Evolutionary conservation across 2,888 invertebrate species (phyloP).

Genomic region (Leptopilina drosophilae): DNA sequence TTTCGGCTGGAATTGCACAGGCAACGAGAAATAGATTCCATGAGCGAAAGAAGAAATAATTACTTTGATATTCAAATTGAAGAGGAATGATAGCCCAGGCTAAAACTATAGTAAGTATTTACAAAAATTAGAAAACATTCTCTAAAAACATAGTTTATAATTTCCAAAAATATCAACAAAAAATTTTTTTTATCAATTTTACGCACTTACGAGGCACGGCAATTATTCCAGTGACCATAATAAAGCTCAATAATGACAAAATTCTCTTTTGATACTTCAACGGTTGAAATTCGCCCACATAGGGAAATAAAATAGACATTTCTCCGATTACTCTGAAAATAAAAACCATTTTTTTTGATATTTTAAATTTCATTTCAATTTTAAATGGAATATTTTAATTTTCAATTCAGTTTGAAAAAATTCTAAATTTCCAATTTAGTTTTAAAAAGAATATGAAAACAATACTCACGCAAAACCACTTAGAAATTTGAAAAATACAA

Average conservation of each 20-base stretch:
- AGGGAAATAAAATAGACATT: constrained; percentile 88
- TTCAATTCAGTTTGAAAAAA: too few species aligned
- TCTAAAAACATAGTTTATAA: too few species aligned
- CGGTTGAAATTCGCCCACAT: constrained; percentile 88
- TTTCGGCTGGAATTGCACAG: constrained; percentile 83
- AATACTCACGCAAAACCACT: constrained; percentile 80
- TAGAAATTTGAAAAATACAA: constrained; percentile 82
- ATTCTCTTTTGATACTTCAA: constrained; percentile 87
- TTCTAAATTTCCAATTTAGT: too few species aligned
- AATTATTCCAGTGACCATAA: constrained; percentile 88
- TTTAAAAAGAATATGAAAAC: constrained; percentile 56
- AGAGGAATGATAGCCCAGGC: constrained; percentile 88
- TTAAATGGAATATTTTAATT: too few species aligned
- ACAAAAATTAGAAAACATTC: too few species aligned
- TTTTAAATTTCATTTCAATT: too few species aligned
- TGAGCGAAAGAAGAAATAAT: constrained; percentile 83
- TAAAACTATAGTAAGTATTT: constrained; percentile 78
- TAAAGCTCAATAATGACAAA: constrained; percentile 89
- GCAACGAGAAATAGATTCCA: constrained; percentile 89
- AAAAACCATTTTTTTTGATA: neutral
- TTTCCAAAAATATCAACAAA: constrained; percentile 51
- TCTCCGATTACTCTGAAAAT: constrained; percentile 85
- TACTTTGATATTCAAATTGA: constrained; percentile 80
- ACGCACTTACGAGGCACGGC: constrained; percentile 81
- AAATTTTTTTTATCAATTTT: neutral